Evolutionary conservation across 1,140 invertebrate genomes (phyloP).

Genomic region (Gyrodactylus bullatarudis): DNA sequence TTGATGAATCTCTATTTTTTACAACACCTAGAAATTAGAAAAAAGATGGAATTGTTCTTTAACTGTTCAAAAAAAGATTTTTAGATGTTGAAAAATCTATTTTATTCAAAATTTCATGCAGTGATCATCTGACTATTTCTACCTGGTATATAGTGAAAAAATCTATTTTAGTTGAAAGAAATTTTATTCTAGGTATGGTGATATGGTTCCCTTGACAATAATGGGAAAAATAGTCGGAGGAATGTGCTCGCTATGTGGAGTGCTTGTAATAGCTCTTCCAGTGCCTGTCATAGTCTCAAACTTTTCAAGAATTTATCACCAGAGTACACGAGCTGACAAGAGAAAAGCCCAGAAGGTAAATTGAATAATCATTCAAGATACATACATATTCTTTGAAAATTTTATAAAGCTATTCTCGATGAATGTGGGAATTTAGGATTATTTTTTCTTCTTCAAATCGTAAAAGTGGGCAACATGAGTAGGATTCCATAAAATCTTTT

Average conservation of each 20-base stretch:
- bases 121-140: too few species aligned
- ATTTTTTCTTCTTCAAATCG: neutral
- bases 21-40: too few species aligned
- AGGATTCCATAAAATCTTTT: neutral
- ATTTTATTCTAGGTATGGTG: constrained; percentile 39
- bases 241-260: constrained; percentile 88
- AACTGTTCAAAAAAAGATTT: too few species aligned
- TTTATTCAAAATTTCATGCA: too few species aligned
- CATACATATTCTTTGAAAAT: neutral
- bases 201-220: constrained; percentile 76
- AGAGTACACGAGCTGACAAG: constrained; percentile 72
- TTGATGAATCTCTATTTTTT: too few species aligned
- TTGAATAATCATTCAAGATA: neutral
- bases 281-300: constrained; percentile 97
- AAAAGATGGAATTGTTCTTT: too few species aligned
- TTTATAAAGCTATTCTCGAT: neutral
- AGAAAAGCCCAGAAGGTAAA: constrained; percentile 18
- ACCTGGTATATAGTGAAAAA: too few species aligned
- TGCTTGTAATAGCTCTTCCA: constrained; percentile 36
- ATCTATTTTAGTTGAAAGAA: too few species aligned
- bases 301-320: constrained; percentile 95
- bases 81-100: too few species aligned
- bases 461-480: neutral
- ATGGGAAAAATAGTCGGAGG: constrained; percentile 96
- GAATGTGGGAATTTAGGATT: neutral